These are phyloP conservation scores for Macrosiphum euphorbiae DNA, from an alignment of 2,888 invertebrate genomes.

Conservation along the genomic window DNA sequence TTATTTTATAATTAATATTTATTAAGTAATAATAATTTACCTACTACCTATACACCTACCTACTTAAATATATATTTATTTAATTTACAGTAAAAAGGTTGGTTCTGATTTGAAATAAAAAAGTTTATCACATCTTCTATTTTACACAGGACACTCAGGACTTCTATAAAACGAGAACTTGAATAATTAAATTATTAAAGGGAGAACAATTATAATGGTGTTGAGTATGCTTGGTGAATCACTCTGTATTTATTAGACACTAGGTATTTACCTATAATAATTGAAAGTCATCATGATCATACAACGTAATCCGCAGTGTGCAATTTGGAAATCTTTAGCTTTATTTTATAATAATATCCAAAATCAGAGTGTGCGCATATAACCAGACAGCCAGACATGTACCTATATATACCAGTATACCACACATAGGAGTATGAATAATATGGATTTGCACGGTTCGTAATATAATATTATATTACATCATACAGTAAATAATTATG, in stretches of 20 bases:
- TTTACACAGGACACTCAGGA: too few species aligned
- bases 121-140: too few species aligned
- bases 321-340: not conserved
- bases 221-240: not conserved
- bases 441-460: not conserved
- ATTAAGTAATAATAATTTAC: too few species aligned
- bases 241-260: not conserved
- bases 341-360: not conserved
- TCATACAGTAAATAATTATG: constrained; percentile 11
- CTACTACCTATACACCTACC: too few species aligned
- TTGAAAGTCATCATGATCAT: not conserved
- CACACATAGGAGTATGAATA: not conserved
- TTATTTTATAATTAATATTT: too few species aligned
- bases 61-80: too few species aligned
- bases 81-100: too few species aligned
- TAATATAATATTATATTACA: not conserved
- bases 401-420: too few species aligned
- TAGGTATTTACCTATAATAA: not conserved
- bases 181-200: not conserved
- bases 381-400: not conserved
- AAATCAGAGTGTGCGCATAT: not conserved
- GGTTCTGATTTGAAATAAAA: too few species aligned
- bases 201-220: not conserved
- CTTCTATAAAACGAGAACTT: not conserved
- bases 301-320: not conserved